Conservation (phyloP, 2,113 vertebrate species). For the Leiothrix lutea region DNA sequence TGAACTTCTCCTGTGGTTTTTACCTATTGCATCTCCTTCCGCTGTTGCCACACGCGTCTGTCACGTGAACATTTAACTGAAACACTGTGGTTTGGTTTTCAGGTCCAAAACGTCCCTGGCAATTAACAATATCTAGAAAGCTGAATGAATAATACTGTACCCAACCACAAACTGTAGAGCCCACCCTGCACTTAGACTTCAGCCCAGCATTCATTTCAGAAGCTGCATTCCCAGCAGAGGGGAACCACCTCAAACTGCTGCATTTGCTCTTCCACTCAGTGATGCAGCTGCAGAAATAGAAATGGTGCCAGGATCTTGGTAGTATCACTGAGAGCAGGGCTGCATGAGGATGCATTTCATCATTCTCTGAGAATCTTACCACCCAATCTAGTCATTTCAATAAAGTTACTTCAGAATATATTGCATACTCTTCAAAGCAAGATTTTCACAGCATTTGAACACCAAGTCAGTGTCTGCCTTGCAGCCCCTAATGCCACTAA, state of each 20-base stretch:
- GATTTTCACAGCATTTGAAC: not conserved
- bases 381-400: not conserved
- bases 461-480: not conserved
- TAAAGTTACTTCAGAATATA: not conserved
- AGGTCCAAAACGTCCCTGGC: not conserved
- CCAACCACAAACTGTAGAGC: not conserved
- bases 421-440: not conserved
- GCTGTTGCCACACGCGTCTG: not conserved
- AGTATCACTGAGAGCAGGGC: fast-evolving
- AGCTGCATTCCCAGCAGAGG: not conserved
- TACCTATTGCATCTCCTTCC: slow-evolving; percentile 51
- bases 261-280: not conserved
- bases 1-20: slow-evolving; percentile 26
- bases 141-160: not conserved
- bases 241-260: not conserved
- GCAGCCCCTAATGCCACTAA: not conserved
- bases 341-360: not conserved
- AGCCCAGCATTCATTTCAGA: slow-evolving; percentile 4
- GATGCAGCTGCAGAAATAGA: not conserved
- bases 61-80: slow-evolving; percentile 18
- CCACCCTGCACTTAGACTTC: not conserved
- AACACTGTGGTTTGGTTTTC: slow-evolving; percentile 30
- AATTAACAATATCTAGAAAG: slow-evolving; percentile 48
- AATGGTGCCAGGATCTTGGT: not conserved
- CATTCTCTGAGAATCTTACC: not conserved